phyloP scores from a whole-genome alignment of 2,888 invertebrate genomes.

The Thecocarcelia acutangulata region DNA sequence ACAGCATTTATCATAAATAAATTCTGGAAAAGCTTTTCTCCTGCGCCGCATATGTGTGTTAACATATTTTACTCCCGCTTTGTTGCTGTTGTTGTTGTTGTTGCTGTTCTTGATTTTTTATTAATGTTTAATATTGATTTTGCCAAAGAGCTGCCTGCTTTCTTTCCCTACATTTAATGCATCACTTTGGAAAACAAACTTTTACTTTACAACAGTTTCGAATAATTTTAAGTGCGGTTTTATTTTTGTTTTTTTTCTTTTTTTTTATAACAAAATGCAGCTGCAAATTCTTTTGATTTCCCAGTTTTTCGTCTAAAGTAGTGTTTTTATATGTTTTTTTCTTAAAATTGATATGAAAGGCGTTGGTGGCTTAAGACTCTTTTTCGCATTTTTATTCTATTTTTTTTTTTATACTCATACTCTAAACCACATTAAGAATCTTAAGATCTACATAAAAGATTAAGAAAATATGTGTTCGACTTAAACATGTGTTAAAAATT shows the following conservation, averaged over 20 bases:
- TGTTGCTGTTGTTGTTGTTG: slow-evolving; percentile 11
- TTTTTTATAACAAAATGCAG: slow-evolving; percentile 37
- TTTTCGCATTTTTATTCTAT: neutral
- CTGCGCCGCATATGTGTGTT: slow-evolving; percentile 55
- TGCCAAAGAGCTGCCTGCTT: slow-evolving; percentile 26
- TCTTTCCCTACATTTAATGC: slow-evolving; percentile 56
- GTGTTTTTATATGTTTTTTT: neutral
- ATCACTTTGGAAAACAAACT: slow-evolving; percentile 50
- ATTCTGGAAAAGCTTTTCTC: slow-evolving; percentile 44
- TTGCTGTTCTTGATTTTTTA: neutral
- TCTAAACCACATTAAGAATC: slow-evolving; percentile 57
- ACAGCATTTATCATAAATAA: slow-evolving; percentile 57
- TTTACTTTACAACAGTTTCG: slow-evolving; percentile 55
- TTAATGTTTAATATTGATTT: slow-evolving; percentile 54
- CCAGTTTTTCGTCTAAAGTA: slow-evolving; percentile 18
- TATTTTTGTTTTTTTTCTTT: too few species aligned
- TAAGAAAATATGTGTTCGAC: slow-evolving; percentile 28
- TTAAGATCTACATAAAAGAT: slow-evolving; percentile 44
- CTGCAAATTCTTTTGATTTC: slow-evolving; percentile 56
- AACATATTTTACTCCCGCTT: slow-evolving; percentile 25
- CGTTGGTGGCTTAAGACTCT: slow-evolving; percentile 57
- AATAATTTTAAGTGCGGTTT: slow-evolving; percentile 35
- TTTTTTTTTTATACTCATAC: neutral
- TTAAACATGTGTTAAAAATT: slow-evolving; percentile 55
- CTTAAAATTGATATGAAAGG: slow-evolving; percentile 54